Base-by-base conservation (phyloP, 2,888 invertebrate genomes). In the Sycophila texana region DNA sequence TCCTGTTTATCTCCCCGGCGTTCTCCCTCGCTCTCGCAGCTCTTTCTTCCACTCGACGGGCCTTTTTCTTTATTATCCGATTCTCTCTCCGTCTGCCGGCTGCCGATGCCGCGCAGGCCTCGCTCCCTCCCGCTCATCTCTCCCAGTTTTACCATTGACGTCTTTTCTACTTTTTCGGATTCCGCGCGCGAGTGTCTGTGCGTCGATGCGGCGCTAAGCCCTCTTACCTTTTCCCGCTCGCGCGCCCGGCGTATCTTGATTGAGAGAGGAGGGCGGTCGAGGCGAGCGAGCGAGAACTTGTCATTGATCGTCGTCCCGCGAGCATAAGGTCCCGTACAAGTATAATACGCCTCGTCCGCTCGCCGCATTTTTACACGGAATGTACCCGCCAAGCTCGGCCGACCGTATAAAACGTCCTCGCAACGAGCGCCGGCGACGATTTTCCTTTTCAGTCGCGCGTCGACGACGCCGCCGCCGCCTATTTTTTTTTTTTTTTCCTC, bases 241-340 rank as follows among this genome's bases (percentile, higher is more conserved):
- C 88, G 84, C 85, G 84, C 87, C 39, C 39, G 39, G 88, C 88
- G 89, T 89, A 89, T 89, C 89, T 89, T 89, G 89, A 89, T 89
- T 87, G 89, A 89, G 89, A 88, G 88, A 87, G 85, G 83, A 83
- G 82, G 83, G 77, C 83, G 81, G 84, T 81, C 77, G 72, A 63
- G 81, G 84, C 82, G 76, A 79, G 81, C 74, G 83, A 83, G 70
- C 71, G 84, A 80, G 86, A 88, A 84, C 85, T 89, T 89, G 90
- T 90, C 90, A 90, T 90, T 89, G 90, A 90, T 90, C 89, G 89
- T 88, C 83, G 82, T 47, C 82, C 80, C 80, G 83, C 72, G 26
- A 55, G 78, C 82, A 82, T 81, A 90, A 89, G 89, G 90, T 90
- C 90, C 90, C 90, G 90, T 89, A 89, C 89, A 87, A 88, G 89